These are phyloP conservation scores for Drosophila varians DNA, from an alignment of 1,140 invertebrate species.

Conservation along the genomic window DNA sequence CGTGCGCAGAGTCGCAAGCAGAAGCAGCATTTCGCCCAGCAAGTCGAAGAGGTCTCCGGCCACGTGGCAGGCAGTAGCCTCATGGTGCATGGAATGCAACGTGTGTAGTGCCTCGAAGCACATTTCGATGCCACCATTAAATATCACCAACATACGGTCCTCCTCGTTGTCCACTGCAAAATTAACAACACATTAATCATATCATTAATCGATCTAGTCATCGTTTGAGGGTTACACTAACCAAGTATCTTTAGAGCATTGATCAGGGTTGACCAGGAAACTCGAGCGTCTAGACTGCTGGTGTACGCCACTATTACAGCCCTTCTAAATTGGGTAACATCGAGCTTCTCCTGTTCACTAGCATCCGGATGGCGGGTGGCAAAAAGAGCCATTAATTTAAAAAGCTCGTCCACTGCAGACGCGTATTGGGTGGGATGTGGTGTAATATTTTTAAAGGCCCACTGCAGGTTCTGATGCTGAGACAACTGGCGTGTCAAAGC, in stretches of 20 bases:
- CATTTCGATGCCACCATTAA: conserved; percentile 93
- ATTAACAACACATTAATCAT: neutral
- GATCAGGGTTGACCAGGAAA: conserved; percentile 91
- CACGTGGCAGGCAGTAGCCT: conserved; percentile 94
- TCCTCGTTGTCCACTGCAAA: conserved; percentile 91
- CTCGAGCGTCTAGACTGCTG: conserved; percentile 85
- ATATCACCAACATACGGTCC: conserved; percentile 94
- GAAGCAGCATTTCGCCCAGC: conserved; percentile 87
- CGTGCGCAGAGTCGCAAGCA: conserved; percentile 70
- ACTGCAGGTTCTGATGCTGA: conserved; percentile 96
- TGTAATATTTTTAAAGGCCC: conserved; percentile 98
- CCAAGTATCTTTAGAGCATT: conserved; percentile 92
- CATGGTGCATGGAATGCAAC: conserved; percentile 96
- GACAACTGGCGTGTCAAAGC: conserved; percentile 93
- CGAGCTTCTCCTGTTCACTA: conserved; percentile 90
- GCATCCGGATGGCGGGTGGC: conserved; percentile 90
- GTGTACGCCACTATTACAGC: conserved; percentile 93
- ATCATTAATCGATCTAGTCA: neutral
- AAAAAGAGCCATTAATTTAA: conserved; percentile 94
- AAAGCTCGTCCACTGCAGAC: conserved; percentile 94
- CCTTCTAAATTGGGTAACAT: conserved; percentile 92
- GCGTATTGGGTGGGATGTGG: conserved; percentile 96
- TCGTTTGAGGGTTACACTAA: conserved; percentile 18
- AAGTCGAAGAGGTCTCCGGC: conserved; percentile 93
- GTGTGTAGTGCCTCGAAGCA: conserved; percentile 95